phyloP scores from a whole-genome alignment of 2,888 invertebrate species.

The Caenorhabditis sp. region DNA sequence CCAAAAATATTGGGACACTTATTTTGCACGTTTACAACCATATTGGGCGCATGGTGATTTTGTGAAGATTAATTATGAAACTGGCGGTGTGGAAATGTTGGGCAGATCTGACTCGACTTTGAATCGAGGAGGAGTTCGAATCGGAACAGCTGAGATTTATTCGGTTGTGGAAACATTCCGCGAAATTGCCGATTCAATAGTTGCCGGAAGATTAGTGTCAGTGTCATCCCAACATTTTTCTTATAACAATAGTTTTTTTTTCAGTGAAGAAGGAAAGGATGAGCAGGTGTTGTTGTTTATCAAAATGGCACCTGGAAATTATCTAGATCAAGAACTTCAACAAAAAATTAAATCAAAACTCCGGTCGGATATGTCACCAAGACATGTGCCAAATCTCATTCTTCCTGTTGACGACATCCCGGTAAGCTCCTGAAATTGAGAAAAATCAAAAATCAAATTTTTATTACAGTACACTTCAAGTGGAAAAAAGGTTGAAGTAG shows the following conservation, averaged over 20 bases:
- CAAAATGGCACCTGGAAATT: slow-evolving; percentile 71
- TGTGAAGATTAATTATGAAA: slow-evolving; percentile 73
- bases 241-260: slow-evolving; percentile 12
- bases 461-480: slow-evolving; percentile 75
- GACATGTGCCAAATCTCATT: slow-evolving; percentile 75
- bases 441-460: neutral
- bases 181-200: slow-evolving; percentile 75
- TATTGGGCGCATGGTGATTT: slow-evolving; percentile 77
- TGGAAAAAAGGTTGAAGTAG: slow-evolving; percentile 76
- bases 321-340: slow-evolving; percentile 72
- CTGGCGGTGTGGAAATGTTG: slow-evolving; percentile 76
- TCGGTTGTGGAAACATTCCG: slow-evolving; percentile 75
- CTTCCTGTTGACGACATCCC: slow-evolving; percentile 74
- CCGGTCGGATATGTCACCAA: slow-evolving; percentile 72
- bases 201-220: slow-evolving; percentile 74
- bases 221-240: slow-evolving; percentile 12
- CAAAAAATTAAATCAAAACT: slow-evolving; percentile 72
- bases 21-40: slow-evolving; percentile 67
- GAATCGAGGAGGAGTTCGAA: slow-evolving; percentile 76
- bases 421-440: slow-evolving; percentile 41
- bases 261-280: slow-evolving; percentile 71
- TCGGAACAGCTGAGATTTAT: slow-evolving; percentile 77
- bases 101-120: slow-evolving; percentile 76
- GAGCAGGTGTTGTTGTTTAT: slow-evolving; percentile 76
- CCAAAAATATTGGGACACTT: slow-evolving; percentile 49